Evolutionary conservation across 1,140 invertebrate genomes (phyloP), one percentile per base, ranked within the genome.

Genomic region (Trissolcus basalis): DNA sequence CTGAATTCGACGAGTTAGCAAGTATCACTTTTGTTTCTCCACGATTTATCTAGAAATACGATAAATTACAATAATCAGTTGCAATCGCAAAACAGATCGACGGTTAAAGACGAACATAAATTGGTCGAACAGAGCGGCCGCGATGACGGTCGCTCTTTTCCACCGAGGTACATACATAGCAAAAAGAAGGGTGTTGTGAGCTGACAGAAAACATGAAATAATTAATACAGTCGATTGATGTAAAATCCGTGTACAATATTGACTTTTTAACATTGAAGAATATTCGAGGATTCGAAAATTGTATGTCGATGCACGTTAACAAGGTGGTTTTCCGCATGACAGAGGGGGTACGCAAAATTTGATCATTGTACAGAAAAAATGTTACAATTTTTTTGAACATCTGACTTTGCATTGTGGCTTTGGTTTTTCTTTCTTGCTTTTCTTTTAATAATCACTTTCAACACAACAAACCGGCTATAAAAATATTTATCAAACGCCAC

Each of bases 391-490:
- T 27, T 27, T 27, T 59, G 41, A 61, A 69, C 65, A 69, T 69
- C 56, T 60, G 65, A 69, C 65, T 69, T 69, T 35, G 65, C 65
- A 69, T 43, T 48, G 65, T 69, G 44, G 65, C 64, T 68, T 59
- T 53, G 33, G 27, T 59, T 59, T 36, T 5, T 7, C 36, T 44
- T 7, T 44, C 6, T 39, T 44, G 43, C 2, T 39, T 39, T 39
- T 9, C 2, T 39, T 50, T 14, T 41, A 56, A 48, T 64, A 6
- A 56, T 53, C 19, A 47, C 15, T 48, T 69, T n/a, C 14, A 70
- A 61, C 12, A 13, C 32, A 70, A 70, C 48, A 55, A 55, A 70
- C 19, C 8, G n/a, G n/a, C 9, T 70, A 70, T 60, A 70, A 70
- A 70, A 70, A 70, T 70, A 70, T 35, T 55, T 61, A 48, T 59